Base-by-base conservation (phyloP, 1,140 invertebrate genomes). In the Drosophila insularis region DNA sequence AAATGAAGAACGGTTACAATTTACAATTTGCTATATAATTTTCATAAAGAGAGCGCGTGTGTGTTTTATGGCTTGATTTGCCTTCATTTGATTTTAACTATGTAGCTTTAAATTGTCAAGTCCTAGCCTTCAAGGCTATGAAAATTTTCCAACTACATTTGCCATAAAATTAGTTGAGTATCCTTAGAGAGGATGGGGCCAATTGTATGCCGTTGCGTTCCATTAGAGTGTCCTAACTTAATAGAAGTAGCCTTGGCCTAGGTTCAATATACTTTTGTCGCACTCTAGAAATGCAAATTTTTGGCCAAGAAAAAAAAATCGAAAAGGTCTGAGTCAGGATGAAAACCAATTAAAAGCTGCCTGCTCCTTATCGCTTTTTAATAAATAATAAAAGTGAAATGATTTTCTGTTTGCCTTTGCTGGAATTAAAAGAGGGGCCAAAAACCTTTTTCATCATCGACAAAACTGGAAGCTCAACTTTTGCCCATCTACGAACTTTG, bases 291-390 rank as follows among this genome's bases (percentile, higher is more conserved):
- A 74, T 74, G 72, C 27, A 74, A 74, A 74, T 54, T 27, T 27
- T 27, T 0, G 27, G 0, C 8, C n/a, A n/a, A n/a, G n/a, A n/a
- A 35, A 35, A 4, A 6, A 27, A 27, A 27, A 27, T 27, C 21
- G 39, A 73, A 10, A 59, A 63, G 71, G 65, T 56, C 63, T 61
- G 23, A 10, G 55, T 4, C 58, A 65, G 27, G 14, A 23, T 23
- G 23, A 68, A 75, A 59, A 31, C 73, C 58, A 75, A 75, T 75
- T 75, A 68, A 74, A 68, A 75, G 62, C n/a, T 39, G 58, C 13
- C 31, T 2, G 31, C 31, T 58, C 27, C 55, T 58, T 58, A 58
- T 37, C 55, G 55, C 55, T 58, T 58, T 50, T 58, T 58, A 58
- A 58, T 58, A 58, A 58, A 58, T 58, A 58, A 58, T 58, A 32